phyloP scores from a whole-genome alignment of 1,140 invertebrate genomes.

The Lucilia sericata region DNA sequence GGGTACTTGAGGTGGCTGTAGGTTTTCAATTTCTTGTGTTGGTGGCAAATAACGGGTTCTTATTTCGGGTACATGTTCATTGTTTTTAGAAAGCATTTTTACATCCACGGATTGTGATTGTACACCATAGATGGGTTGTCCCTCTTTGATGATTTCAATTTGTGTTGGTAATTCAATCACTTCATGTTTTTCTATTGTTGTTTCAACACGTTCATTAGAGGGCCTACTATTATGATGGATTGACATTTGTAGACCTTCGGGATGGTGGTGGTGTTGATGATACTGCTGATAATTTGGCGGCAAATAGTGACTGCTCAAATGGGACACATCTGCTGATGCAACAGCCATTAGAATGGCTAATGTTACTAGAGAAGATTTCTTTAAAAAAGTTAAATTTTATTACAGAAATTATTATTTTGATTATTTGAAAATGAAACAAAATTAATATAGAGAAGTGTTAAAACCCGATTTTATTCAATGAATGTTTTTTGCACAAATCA shows the following conservation, averaged over 20 bases:
- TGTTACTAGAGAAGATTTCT: constrained; percentile 50
- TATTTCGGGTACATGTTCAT: not conserved
- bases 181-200: constrained; percentile 62
- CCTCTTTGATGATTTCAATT: constrained; percentile 57
- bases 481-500: no score
- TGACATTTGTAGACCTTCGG: not conserved
- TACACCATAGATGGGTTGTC: constrained; percentile 43
- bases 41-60: constrained; percentile 31
- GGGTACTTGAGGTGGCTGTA: constrained; percentile 6
- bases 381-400: not conserved
- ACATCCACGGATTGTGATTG: not conserved
- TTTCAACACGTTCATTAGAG: constrained; percentile 49
- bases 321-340: constrained; percentile 61
- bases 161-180: constrained; percentile 61
- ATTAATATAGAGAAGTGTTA: no score
- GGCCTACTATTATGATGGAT: not conserved
- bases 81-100: not conserved
- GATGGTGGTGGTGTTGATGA: not conserved
- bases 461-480: no score
- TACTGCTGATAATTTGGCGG: constrained; percentile 51
- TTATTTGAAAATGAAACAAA: not conserved
- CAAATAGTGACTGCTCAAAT: constrained; percentile 55
- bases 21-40: constrained; percentile 32
- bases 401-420: not conserved
- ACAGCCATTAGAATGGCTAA: constrained; percentile 52